Evolutionary conservation across 2,797 vertebrate species (phyloP).

Genomic region (Sebastiscus albofasciatus): DNA sequence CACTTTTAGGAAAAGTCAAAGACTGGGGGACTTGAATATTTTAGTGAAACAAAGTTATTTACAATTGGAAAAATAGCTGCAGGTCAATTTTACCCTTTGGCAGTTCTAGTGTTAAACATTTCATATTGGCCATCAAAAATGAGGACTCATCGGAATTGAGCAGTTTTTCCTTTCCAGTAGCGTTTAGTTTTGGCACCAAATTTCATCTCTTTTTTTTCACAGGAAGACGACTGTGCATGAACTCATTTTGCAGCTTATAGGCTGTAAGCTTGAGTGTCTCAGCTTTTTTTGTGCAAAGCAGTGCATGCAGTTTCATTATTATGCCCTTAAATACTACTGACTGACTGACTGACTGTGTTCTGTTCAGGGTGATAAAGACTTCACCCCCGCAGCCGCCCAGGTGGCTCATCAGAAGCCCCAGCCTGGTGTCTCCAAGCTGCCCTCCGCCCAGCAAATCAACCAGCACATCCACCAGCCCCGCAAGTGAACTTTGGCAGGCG

Average conservation of each 20-base stretch:
- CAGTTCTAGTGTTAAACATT: background rate
- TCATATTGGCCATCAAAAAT: background rate
- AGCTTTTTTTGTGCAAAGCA: background rate
- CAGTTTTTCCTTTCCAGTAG: background rate
- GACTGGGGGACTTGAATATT: too few relatives aligned
- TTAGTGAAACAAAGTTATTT: too few relatives aligned
- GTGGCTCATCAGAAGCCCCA: conserved; percentile 98
- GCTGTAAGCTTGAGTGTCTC: background rate
- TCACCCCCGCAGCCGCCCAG: conserved; percentile 96
- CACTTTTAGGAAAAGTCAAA: too few relatives aligned
- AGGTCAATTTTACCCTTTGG: too few relatives aligned
- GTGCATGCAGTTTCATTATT: background rate
- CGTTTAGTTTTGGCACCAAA: background rate
- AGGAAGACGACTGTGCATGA: background rate
- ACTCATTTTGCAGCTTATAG: background rate
- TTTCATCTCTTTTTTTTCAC: background rate
- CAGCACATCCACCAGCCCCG: conserved; percentile 98
- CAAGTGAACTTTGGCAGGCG: conserved; percentile 85
- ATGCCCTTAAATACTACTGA: background rate
- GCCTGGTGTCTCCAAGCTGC: conserved; percentile 91
- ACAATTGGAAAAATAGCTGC: too few relatives aligned
- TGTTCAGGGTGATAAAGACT: conserved; percentile 95
- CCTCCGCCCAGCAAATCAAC: conserved; percentile 85
- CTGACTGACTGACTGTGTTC: conserved; percentile 23
- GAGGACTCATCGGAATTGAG: background rate